phyloP scores from a whole-genome alignment of 2,797 vertebrate genomes.

The Myiotriccus ornatus region DNA sequence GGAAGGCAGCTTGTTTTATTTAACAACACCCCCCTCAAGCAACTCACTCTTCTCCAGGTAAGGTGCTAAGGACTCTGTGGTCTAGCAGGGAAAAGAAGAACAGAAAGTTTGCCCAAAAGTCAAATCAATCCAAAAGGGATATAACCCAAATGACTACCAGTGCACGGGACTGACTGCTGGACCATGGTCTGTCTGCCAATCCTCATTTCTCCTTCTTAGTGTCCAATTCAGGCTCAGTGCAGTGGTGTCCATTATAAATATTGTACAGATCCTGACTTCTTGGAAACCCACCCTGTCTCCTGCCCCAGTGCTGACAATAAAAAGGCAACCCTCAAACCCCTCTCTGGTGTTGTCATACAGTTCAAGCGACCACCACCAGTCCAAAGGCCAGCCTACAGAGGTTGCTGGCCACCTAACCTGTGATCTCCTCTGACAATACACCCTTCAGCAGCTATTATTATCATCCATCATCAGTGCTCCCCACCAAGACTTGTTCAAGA shows the following conservation, averaged over 20 bases:
- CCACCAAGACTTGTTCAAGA: neutral
- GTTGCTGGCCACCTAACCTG: neutral
- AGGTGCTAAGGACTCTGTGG: neutral
- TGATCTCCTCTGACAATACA: neutral
- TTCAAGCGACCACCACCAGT: neutral
- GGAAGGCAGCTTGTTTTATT: neutral
- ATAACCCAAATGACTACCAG: neutral
- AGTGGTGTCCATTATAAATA: neutral
- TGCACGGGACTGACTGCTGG: neutral
- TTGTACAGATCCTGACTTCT: neutral
- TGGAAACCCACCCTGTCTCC: neutral
- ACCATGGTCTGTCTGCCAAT: neutral
- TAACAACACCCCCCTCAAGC: neutral
- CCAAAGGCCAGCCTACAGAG: neutral
- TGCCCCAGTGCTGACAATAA: neutral
- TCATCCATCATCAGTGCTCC: neutral
- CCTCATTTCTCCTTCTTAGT: neutral
- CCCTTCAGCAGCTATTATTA: neutral
- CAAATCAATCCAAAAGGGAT: neutral
- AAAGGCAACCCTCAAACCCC: neutral
- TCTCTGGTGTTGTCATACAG: neutral
- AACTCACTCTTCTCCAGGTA: neutral
- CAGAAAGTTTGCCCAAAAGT: neutral
- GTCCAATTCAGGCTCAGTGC: neutral
- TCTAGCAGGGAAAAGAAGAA: neutral